Base-by-base conservation (phyloP, 2,888 invertebrate species). In the Rhagonycha fulva region DNA sequence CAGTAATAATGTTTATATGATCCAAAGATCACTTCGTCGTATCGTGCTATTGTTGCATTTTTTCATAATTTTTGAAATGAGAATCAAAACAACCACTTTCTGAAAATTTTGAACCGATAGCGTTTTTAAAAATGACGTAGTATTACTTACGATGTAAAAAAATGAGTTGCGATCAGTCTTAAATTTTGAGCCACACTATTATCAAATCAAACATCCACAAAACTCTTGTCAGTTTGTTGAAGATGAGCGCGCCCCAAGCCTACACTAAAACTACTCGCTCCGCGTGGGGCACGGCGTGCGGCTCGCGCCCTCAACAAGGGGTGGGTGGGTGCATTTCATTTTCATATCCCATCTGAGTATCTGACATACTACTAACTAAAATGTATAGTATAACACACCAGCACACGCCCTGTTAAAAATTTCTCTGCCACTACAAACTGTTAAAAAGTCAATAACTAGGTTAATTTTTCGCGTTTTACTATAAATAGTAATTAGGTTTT, bases 21-120 rank as follows among this genome's bases (percentile, higher is more conserved):
- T 76, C 78, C 79, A 79, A 78, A 79, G 78, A 79, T 79, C 79
- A 79, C 79, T 79, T 74, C 71, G 76, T 75, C 68, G 69, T 78
- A 74, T 76, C 79, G 76, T 76, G 76, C 75, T 71, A 71, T 72
- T 60, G 74, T 76, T 78, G 75, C 76, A 78, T 78, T 74, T 76
- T 74, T 63, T 30, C 30, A 47, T 62, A 47, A 69, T 60, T 76
- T 70, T 71, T 67, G 72, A 72, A 61, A 73, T 72, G 32, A 67
- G 62, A 76, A 71, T 63, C 47, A 76, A 47, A 63, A 63, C 14
- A 32, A 61, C 4, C 23, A 66, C 14, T 66, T 24, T 24, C 26
- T n/a, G 63, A 66, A 66, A 66, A 24, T 24, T n/a, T 66, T 66
- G 26, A 66, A 66, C 26, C n/a, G 26, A 23, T 24, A 66, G 63